phyloP scores from a whole-genome alignment of 1,140 invertebrate genomes.

The Bombus balteatus region DNA sequence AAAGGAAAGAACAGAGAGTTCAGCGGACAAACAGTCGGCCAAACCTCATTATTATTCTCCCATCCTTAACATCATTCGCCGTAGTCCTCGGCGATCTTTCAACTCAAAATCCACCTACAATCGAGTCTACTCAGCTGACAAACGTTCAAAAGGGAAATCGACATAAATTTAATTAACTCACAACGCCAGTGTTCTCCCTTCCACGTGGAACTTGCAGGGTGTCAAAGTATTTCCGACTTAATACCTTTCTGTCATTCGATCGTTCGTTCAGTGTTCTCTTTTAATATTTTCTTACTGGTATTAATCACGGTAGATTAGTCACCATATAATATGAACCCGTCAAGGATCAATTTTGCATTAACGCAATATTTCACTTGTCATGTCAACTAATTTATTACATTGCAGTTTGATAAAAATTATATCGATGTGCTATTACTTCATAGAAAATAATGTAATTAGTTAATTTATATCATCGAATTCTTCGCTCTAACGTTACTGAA shows the following conservation, averaged over 20 bases:
- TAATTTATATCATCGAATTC: no score
- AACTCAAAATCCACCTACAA: constrained; percentile 20
- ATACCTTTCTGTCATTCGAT: constrained; percentile 20
- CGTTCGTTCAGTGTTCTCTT: constrained; percentile 31
- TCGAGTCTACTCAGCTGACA: neutral
- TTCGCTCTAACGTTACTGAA: no score
- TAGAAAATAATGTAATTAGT: no score
- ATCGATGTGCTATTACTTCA: no score
- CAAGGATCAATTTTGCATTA: neutral
- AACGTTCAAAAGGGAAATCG: neutral
- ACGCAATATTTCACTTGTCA: neutral
- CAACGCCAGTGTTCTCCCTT: neutral
- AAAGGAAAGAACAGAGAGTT: constrained; percentile 34
- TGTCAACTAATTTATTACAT: no score
- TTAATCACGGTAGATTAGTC: constrained; percentile 36
- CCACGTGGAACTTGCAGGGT: neutral
- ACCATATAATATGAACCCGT: neutral
- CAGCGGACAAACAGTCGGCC: constrained; percentile 23
- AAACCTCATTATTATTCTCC: constrained; percentile 33
- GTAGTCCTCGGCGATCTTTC: neutral
- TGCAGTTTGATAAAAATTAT: no score
- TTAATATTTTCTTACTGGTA: neutral
- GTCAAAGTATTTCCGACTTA: neutral
- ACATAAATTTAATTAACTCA: constrained; percentile 22
- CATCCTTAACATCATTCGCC: neutral